A percentile compares a stretch with the other conserved stretches of the same genome.
Evolutionary conservation across 1,140 invertebrate species (phyloP).

Genomic region (Bombus cullumanus): DNA sequence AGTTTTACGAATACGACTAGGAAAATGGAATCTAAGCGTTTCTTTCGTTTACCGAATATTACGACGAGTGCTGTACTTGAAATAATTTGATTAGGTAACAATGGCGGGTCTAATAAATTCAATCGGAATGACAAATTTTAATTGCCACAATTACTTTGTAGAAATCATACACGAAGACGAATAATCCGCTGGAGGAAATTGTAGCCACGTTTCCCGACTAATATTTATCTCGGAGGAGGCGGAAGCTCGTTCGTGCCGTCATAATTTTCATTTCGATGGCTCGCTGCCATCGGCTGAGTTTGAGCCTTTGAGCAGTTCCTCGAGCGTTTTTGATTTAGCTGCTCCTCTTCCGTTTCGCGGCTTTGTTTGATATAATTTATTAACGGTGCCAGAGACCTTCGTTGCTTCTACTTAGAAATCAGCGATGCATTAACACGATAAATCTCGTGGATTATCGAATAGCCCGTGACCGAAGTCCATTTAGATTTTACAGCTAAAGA

Average conservation of each 20-base stretch:
- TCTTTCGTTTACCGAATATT: too few species aligned
- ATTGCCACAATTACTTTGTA: too few species aligned
- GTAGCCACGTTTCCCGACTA: not conserved
- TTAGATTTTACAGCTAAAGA: not conserved
- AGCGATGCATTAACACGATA: slow-evolving; percentile 32
- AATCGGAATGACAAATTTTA: too few species aligned
- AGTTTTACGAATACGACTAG: not conserved
- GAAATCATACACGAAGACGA: not conserved
- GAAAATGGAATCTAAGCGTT: too few species aligned
- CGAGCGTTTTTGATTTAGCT: slow-evolving; percentile 41
- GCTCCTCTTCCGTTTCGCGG: slow-evolving; percentile 32
- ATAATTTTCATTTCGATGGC: slow-evolving; percentile 37
- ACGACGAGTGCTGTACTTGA: too few species aligned
- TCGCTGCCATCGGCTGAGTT: slow-evolving; percentile 2
- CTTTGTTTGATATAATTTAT: slow-evolving; percentile 37
- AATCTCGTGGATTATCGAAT: slow-evolving; percentile 12
- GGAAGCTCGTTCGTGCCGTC: not conserved
- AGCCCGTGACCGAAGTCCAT: not conserved
- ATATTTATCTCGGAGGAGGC: slow-evolving; percentile 7
- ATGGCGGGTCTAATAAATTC: too few species aligned
- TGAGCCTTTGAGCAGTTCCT: slow-evolving; percentile 3
- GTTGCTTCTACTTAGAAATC: slow-evolving; percentile 7
- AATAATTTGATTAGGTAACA: too few species aligned
- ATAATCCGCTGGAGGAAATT: not conserved
- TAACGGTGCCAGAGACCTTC: not conserved